Evolutionary conservation across 2,888 invertebrate genomes (phyloP).

Genomic region (Arge pagana): DNA sequence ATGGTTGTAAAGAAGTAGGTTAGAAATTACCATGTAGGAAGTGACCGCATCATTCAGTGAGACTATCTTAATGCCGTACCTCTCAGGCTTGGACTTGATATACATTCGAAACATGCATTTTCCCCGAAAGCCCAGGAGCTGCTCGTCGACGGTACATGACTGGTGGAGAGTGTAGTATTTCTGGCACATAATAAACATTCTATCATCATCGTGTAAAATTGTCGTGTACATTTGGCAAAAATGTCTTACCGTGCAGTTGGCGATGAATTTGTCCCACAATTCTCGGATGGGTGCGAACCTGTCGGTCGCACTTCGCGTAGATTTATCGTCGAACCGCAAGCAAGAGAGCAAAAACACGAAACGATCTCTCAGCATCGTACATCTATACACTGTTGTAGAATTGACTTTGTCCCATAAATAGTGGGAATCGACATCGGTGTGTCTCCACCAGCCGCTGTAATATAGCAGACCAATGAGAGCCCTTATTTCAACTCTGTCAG

Average conservation of each 20-base stretch:
- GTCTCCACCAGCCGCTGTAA: conserved; percentile 18
- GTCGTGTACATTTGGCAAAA: too few species aligned
- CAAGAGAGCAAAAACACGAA: conserved; percentile 12
- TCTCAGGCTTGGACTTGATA: conserved; percentile 28
- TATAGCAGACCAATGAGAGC: conserved; percentile 19
- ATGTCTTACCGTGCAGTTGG: too few species aligned
- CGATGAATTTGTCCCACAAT: conserved; percentile 33
- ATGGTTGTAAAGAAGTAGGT: too few species aligned
- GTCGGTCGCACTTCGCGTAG: conserved; percentile 1
- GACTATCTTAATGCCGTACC: conserved; percentile 26
- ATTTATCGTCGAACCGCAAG: conserved; percentile 16
- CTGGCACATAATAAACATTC: too few species aligned
- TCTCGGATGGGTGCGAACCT: conserved; percentile 30
- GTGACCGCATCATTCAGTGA: conserved; percentile 17
- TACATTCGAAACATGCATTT: conserved; percentile 28
- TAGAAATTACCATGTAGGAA: too few species aligned
- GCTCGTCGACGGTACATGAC: conserved; percentile 27
- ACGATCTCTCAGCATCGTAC: conserved; percentile 14
- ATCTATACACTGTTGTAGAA: conserved; percentile 20
- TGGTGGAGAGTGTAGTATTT: too few species aligned
- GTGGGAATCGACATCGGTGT: conserved; percentile 11
- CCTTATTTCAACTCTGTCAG: not conserved
- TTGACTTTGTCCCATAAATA: conserved; percentile 9
- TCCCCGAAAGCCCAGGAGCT: conserved; percentile 22
- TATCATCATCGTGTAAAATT: too few species aligned